Evolutionary conservation across 2,797 vertebrate species (phyloP).

Genomic region (Bucorvus abyssinicus): DNA sequence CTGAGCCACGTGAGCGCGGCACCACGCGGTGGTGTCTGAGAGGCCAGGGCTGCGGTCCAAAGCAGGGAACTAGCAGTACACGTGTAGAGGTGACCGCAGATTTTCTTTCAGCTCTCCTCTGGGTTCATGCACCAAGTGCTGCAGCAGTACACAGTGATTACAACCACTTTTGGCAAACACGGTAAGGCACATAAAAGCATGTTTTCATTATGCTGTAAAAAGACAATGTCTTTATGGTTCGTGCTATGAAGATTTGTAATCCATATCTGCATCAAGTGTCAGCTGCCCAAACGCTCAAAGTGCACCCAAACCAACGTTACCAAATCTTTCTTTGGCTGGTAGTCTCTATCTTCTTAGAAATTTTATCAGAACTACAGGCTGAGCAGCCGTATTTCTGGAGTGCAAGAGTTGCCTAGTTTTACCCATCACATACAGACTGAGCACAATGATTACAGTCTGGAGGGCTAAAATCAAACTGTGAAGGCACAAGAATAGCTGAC

Average conservation of each 20-base stretch:
- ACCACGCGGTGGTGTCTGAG: background rate
- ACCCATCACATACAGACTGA: slow-evolving; percentile 56
- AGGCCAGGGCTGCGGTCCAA: background rate
- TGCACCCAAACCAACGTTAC: background rate
- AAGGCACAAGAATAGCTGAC: slow-evolving; percentile 31
- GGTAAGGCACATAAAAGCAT: background rate
- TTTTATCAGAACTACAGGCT: slow-evolving; percentile 40
- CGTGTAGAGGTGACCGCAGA: accelerated
- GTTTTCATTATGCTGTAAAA: background rate
- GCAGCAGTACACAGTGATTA: background rate
- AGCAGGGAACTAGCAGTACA: background rate
- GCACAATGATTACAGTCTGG: slow-evolving; percentile 40
- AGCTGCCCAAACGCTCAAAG: background rate
- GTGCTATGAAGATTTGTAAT: background rate
- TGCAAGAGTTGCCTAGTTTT: slow-evolving; percentile 49
- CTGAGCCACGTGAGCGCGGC: accelerated
- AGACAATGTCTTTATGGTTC: background rate
- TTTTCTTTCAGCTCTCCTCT: background rate
- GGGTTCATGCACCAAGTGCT: background rate
- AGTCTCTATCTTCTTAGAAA: background rate
- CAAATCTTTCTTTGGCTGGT: background rate
- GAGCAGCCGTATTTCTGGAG: background rate
- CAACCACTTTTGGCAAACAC: background rate
- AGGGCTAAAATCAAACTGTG: slow-evolving; percentile 52
- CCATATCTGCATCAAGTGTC: background rate